Base-by-base conservation (phyloP, 1,140 invertebrate genomes). In the Bombus breviceps region DNA sequence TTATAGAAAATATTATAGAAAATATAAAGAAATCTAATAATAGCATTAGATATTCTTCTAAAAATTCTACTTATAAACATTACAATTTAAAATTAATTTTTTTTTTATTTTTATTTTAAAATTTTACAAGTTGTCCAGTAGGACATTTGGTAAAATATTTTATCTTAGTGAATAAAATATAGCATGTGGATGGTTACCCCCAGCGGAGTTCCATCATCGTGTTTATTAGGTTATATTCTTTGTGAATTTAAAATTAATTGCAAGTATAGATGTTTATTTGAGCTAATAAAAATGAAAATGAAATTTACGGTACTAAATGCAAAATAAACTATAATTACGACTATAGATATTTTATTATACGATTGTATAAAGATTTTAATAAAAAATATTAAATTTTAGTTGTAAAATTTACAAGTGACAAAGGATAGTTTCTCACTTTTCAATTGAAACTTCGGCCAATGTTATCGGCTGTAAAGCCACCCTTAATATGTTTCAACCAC, bases 391-490 rank as follows among this genome's bases (percentile, higher is more conserved):
- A 3, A 25, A 37, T 25, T 68, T 22, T 37, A 12, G 22, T 22
- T 34, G 18, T 9, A 25, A 12, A 41, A 41, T 41, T n/a, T 39
- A 13, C 2, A 25, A 39, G 18, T 69, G 37, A 71, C 5, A 25
- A 8, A 57, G 2, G 22, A 22, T 59, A 34, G 25, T 8, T n/a
- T 64, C 10, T 34, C n/a, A 25, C 10, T 4, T 62, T 62, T 62
- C 9, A 12, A 62, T 64, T 1, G 32, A 1, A 28, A 53, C 28
- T 39, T 18, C n/a, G 3, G 4, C 0, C 15, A 81, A 28, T 32
- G 47, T 89, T 89, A 89, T 69, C 88, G 87, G 79, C 84, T 22
- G 66, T 15, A 53, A 76, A 80, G 59, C 25, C 12, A 47, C 41
- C 53, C 69, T 74, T 64, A 62, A 32, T n/a, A 57, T 3, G 89